Base-by-base conservation (phyloP, 1,140 invertebrate genomes). In the Lordiphosa stackelbergi region DNA sequence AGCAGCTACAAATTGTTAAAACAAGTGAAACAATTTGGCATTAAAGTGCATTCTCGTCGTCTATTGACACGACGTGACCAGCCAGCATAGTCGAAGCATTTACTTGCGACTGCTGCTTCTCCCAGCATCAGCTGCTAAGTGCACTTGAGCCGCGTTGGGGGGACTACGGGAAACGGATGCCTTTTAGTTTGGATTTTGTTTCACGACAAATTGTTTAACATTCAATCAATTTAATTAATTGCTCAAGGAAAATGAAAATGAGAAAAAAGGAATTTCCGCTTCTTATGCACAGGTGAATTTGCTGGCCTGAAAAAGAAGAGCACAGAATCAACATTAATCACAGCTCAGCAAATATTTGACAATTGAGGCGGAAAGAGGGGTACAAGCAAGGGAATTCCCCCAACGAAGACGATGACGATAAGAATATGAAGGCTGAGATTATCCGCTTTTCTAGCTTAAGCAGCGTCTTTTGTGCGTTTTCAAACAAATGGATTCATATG, bases 341-440 rank as follows among this genome's bases (percentile, higher is more conserved):
- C 78, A 84, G 73, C 69, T 84, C 66, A 78, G 61, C 58, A 84
- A 84, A 84, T 84, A 84, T 84, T 84, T 84, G 73, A 84, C 73
- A 84, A 84, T 84, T 71, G 69, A 64, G 53, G 62, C 47, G 54
- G 31, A 46, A 52, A 3, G 36, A 16, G 10, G 3, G 12, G 31
- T n/a, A n/a, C 5, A 10, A 38, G 16, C 2, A 10, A 37, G 19
- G 42, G n/a, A 6, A 38, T 11, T 11, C 28, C 16, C 37, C 37
- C 10, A 9, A n/a, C 10, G 49, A 34, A 5, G 19, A 31, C 6
- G 1, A 41, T 19, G 40, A 11, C 10, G 11, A 5, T 31, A 31
- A 19, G 3, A 37, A 43, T 43, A 16, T n/a, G 12, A 41, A 42
- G 45, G 37, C 11, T 38, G 38, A 64, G 64, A 42, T 66, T 66